A percentile compares a stretch with the other conserved stretches of the same genome.
Evolutionary conservation across 2,797 vertebrate genomes (phyloP).

Genomic region (Crossoptilon crossoptilon): DNA sequence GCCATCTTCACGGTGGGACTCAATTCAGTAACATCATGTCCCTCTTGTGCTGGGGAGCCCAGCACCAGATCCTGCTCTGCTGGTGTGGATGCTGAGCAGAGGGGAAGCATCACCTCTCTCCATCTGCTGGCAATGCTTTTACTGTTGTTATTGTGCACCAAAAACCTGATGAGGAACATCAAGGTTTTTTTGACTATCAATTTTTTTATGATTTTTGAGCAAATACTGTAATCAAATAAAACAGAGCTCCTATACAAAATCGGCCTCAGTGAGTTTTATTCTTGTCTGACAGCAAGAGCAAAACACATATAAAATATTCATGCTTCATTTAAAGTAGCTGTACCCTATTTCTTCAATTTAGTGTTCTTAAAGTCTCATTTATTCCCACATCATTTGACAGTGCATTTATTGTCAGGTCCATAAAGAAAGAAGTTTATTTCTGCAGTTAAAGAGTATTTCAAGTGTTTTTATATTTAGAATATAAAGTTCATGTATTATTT

Average conservation of each 20-base stretch:
- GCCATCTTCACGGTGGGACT: background rate
- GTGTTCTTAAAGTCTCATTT: conserved; percentile 30
- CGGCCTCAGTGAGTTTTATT: background rate
- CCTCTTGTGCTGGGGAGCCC: background rate
- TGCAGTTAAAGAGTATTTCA: background rate
- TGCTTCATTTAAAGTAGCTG: conserved; percentile 2
- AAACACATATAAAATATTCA: background rate
- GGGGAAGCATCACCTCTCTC: background rate
- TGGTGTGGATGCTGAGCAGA: background rate
- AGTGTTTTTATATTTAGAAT: background rate
- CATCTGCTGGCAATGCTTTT: background rate
- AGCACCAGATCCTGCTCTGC: background rate
- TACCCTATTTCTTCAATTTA: background rate
- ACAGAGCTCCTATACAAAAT: background rate
- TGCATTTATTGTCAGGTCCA: background rate
- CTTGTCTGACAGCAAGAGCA: background rate
- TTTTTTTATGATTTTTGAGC: background rate
- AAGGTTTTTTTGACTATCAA: background rate
- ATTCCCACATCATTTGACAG: conserved; percentile 10
- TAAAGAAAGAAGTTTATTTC: background rate
- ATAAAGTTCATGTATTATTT: background rate
- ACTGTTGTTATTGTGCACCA: background rate
- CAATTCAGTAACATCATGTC: fast-evolving
- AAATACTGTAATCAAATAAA: background rate
- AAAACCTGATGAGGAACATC: background rate